Percentiles rank a stretch among this genome's conserved stretches.
These are phyloP conservation scores for Scolopax bukidnonensis DNA, from an alignment of 2,797 vertebrate species.

Conservation along the genomic window DNA sequence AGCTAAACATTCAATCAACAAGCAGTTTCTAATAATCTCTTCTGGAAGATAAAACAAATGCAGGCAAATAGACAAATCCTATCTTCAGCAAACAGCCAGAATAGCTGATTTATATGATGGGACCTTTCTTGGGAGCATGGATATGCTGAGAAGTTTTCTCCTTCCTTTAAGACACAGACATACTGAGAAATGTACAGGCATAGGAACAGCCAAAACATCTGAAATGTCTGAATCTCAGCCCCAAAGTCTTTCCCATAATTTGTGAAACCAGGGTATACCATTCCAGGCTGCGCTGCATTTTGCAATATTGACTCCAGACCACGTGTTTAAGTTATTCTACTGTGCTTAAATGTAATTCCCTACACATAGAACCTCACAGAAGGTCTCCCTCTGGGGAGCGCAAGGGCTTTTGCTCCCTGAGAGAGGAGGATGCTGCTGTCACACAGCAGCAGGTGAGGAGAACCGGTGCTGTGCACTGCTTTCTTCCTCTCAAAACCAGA, in stretches of 20 bases:
- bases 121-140: not conserved
- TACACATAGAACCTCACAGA: not conserved
- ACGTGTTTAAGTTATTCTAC: not conserved
- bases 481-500: not conserved
- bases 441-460: not conserved
- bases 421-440: not conserved
- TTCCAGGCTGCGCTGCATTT: not conserved
- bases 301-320: not conserved
- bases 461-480: not conserved
- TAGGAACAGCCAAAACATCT: not conserved
- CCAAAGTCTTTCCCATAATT: not conserved
- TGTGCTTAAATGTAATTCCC: not conserved
- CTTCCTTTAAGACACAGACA: not conserved
- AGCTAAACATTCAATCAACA: constrained; percentile 12
- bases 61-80: constrained; percentile 1
- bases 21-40: constrained; percentile 8
- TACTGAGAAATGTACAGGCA: not conserved
- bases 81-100: not conserved
- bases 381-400: not conserved
- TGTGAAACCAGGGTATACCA: not conserved
- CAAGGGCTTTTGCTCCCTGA: not conserved
- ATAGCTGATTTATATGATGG: not conserved
- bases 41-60: constrained; percentile 49
- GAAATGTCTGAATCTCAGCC: not conserved
- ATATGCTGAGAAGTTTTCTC: not conserved